Base-by-base conservation (phyloP, 2,888 invertebrate genomes). In the Shargacucullia verbasci region DNA sequence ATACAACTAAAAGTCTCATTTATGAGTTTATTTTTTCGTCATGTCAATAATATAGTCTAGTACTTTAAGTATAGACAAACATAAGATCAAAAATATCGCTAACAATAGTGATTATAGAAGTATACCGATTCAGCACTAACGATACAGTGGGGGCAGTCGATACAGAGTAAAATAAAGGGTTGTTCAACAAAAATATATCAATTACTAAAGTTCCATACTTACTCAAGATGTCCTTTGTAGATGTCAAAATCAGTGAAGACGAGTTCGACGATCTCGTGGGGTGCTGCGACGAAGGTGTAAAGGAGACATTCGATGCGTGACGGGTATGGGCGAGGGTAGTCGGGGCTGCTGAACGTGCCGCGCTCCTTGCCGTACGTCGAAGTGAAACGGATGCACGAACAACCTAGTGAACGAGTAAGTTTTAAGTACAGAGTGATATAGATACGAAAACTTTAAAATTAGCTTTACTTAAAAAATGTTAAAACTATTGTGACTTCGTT, bases 311-410 rank as follows among this genome's bases (percentile, higher is more conserved):
- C 96, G 86, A 97, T 95, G 80, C 96, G 95, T 53, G 95, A 86
- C 8, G 96, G 96, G 90, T 98, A 98, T 48, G 96, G 95, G 70
- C 95, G 95, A 4, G 98, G 98, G 89, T 96, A 98, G 92, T 97
- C 97, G 13, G 98, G 98, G 77, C 97, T 97, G 83, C 96, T 97
- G 94, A 98, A 98, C 45, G 95, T 95, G 72, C 98, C 98, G 72
- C 95, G 96, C 84, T 96, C 96, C 89, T 96, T 96, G 78, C 96
- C 96, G 85, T 96, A 96, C 64, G 97, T 96, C 72, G 96, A 96
- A 79, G 97, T 96, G 94, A 96, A 98, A 64, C 96, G 95, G 76
- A 98, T 94, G 88, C 98, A 98, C 81, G 96, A 95, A 89, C 98
- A 98, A 90, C 97, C 98, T 98, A 95, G 40, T 62, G 55, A 46